Conservation (phyloP, 2,888 invertebrate species). For the Chironomus riparius region DNA sequence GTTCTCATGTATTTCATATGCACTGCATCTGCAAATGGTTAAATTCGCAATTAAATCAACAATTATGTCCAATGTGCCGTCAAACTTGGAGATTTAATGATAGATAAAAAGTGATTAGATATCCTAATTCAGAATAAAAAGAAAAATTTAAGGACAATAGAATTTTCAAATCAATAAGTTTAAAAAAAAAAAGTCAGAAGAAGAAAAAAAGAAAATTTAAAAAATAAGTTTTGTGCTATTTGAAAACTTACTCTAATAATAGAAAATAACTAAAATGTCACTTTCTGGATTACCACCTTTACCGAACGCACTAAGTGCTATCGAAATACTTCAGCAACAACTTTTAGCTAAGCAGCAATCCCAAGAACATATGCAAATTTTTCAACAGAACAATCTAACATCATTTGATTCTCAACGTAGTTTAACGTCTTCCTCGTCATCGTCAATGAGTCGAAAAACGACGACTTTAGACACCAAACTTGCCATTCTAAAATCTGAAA, state of each 20-base stretch:
- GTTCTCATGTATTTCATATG: slow-evolving; percentile 98
- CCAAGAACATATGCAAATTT: no score
- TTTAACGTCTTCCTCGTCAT: slow-evolving; percentile 30
- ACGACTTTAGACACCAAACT: slow-evolving; percentile 76
- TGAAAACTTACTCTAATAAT: neutral
- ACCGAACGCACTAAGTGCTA: slow-evolving; percentile 66
- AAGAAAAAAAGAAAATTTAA: neutral
- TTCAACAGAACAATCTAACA: slow-evolving; percentile 2
- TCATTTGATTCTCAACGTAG: slow-evolving; percentile 34
- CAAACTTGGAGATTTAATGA: slow-evolving; percentile 98
- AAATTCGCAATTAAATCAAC: slow-evolving; percentile 79
- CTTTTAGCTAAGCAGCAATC: slow-evolving; percentile 30
- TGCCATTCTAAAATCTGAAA: slow-evolving; percentile 77
- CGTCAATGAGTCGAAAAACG: slow-evolving; percentile 45
- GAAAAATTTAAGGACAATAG: neutral
- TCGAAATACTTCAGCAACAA: slow-evolving; percentile 47
- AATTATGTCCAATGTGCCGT: slow-evolving; percentile 93
- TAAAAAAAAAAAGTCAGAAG: neutral
- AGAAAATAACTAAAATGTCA: slow-evolving; percentile 47
- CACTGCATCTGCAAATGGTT: slow-evolving; percentile 99
- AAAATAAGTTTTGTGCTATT: no score
- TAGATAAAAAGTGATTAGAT: slow-evolving; percentile 43
- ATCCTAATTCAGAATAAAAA: neutral
- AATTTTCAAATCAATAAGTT: neutral
- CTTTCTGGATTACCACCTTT: slow-evolving; percentile 76